Evolutionary conservation across 1,140 invertebrate genomes (phyloP).

Genomic region (Ceratitis capitata): DNA sequence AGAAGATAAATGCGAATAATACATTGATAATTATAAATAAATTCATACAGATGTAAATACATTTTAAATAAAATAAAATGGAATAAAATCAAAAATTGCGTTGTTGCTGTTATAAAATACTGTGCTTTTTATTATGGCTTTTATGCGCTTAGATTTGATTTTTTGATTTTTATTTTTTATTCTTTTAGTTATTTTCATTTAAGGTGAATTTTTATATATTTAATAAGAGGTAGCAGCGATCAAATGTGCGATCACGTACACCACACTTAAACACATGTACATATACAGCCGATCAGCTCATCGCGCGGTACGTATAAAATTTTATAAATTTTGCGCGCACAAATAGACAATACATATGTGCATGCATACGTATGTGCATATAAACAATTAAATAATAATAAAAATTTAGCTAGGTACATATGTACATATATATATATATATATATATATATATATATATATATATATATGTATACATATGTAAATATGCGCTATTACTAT

Average conservation of each 20-base stretch:
- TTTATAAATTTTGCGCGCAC: background rate
- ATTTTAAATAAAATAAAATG: too few species aligned
- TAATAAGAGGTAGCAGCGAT: background rate
- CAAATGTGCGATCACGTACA: slow-evolving; percentile 17
- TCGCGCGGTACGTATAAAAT: background rate
- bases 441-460: background rate
- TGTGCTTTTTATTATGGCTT: background rate
- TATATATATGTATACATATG: background rate
- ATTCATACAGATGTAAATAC: background rate
- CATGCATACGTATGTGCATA: background rate
- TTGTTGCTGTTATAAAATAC: background rate
- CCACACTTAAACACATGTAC: too few species aligned
- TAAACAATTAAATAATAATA: background rate
- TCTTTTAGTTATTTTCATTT: background rate
- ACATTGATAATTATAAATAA: background rate
- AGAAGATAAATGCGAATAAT: too few species aligned
- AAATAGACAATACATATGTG: background rate
- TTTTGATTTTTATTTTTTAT: background rate
- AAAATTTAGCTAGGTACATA: background rate
- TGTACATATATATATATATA: background rate
- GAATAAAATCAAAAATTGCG: background rate
- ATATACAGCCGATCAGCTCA: background rate
- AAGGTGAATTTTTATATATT: slow-evolving; percentile 9
- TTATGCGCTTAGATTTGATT: background rate
- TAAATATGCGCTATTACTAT: background rate